Conservation (phyloP, 2,113 vertebrate species). For the Phaethon lepturus region DNA sequence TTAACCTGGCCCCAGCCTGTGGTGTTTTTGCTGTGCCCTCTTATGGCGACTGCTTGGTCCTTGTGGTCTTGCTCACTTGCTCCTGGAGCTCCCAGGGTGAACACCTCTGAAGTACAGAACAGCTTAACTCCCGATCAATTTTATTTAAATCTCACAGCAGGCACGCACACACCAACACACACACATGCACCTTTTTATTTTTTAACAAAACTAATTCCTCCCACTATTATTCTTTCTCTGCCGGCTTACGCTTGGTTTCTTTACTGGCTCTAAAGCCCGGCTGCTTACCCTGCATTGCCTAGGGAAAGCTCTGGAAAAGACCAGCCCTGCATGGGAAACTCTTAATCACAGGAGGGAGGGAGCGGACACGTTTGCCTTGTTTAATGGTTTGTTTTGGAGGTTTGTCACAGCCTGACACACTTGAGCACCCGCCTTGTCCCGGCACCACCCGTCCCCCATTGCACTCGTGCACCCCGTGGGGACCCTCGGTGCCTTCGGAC, state of each 20-base stretch:
- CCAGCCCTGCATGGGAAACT: neutral
- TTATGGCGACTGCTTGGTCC: neutral
- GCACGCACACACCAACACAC: neutral
- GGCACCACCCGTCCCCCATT: neutral
- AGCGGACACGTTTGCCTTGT: neutral
- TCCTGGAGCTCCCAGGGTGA: neutral
- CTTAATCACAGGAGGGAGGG: neutral
- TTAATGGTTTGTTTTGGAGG: neutral
- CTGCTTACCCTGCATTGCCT: neutral
- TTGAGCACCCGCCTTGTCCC: fast-evolving
- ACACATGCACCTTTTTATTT: neutral
- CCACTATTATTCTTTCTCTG: neutral
- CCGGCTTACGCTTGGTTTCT: fast-evolving
- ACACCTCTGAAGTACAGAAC: neutral
- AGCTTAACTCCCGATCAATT: neutral
- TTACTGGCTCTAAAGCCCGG: fast-evolving
- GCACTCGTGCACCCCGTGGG: fast-evolving
- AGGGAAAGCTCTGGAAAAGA: neutral
- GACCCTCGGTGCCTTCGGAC: neutral
- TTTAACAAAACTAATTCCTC: neutral
- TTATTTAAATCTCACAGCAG: neutral
- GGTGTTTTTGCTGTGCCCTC: neutral
- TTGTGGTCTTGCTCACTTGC: neutral
- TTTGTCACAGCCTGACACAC: neutral
- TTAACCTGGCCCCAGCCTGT: neutral